Evolutionary conservation across 2,797 vertebrate species (phyloP), one percentile per base, ranked within the genome.

Genomic region (Coluber constrictor): DNA sequence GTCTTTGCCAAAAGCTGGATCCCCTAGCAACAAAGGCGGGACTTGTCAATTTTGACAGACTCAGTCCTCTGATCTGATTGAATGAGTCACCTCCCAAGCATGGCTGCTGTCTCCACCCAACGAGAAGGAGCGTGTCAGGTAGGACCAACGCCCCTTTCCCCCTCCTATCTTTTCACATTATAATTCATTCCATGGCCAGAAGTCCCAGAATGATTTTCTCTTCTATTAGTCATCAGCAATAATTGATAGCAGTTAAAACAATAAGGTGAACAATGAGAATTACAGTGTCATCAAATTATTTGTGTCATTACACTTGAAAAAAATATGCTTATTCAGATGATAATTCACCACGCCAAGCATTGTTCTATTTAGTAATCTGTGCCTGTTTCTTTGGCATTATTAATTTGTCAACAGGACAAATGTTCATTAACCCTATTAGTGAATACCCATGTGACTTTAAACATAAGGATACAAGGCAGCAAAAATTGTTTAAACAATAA

Each of bases 261-360:
- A 86, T 13, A 55, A 79, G 92, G 94, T 96, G 96, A 95, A 95
- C 96, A 95, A 97, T 97, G 96, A 97, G 95, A 97, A 96, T 96
- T 97, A 96, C 94, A 95, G 92, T 93, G 95, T 97, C 97, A 97
- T 97, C 97, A 97, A 97, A 97, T 97, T 96, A 97, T 97, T 97
- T 96, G 96, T 97, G 96, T 96, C 83, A 89, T 63, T 95, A 93
- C 96, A 95, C 93, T 94, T 94, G 95, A 94, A 96, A 96, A 97
- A 97, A 70, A 94, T 94, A 94, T 56, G 95, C 93, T 95, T 96
- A 94, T 96, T 95, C 47, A 83, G 94, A 94, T 95, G 93, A 97
- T 97, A 95, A 95, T 93, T 97, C 96, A 96, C 92, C 91, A 89
- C 91, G 89, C 90, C 96, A 96, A 97, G 96, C 11, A 94, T 87